These are phyloP conservation scores for Denticeps clupeoides DNA, from an alignment of 2,797 vertebrate genomes.

Conservation along the genomic window DNA sequence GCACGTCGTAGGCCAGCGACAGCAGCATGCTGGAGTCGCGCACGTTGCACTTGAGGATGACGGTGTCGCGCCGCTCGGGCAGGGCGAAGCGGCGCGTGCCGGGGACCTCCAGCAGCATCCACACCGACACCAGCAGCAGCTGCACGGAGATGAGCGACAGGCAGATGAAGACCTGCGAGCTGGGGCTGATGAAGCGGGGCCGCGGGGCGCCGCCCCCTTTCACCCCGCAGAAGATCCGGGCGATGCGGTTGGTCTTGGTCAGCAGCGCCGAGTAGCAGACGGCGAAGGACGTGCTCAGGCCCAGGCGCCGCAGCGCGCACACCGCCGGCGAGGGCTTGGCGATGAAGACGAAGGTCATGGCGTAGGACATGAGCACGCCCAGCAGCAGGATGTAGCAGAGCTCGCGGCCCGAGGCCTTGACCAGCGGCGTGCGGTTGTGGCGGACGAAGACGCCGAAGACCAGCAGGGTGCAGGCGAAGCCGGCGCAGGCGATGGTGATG, in stretches of 20 bases:
- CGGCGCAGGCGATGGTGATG: conserved; percentile 87
- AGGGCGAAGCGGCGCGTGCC: conserved; percentile 85
- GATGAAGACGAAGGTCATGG: conserved; percentile 98
- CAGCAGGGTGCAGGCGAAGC: conserved; percentile 82
- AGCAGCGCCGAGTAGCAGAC: conserved; percentile 94
- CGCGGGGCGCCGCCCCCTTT: conserved; percentile 79
- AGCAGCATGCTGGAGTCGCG: conserved; percentile 96
- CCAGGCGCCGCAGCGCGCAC: conserved; percentile 82
- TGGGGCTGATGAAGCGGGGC: conserved; percentile 94
- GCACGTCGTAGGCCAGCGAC: conserved; percentile 86
- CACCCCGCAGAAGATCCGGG: conserved; percentile 88
- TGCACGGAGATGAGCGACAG: conserved; percentile 90
- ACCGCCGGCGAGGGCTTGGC: conserved; percentile 91
- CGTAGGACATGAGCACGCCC: conserved; percentile 90
- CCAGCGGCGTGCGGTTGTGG: conserved; percentile 87
- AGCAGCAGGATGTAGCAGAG: conserved; percentile 91
- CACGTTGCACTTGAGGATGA: conserved; percentile 95
- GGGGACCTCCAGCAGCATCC: conserved; percentile 87
- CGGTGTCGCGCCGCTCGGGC: conserved; percentile 86
- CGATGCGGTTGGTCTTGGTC: conserved; percentile 97
- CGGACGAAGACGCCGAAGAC: conserved; percentile 86
- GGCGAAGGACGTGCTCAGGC: conserved; percentile 89
- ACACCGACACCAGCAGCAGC: conserved; percentile 83
- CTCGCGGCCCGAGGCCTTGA: conserved; percentile 93
- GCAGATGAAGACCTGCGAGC: conserved; percentile 95